A percentile compares a stretch with the other conserved stretches of the same genome.
phyloP scores from a whole-genome alignment of 2,888 invertebrate genomes.

The Polydrusus pterygomalis region DNA sequence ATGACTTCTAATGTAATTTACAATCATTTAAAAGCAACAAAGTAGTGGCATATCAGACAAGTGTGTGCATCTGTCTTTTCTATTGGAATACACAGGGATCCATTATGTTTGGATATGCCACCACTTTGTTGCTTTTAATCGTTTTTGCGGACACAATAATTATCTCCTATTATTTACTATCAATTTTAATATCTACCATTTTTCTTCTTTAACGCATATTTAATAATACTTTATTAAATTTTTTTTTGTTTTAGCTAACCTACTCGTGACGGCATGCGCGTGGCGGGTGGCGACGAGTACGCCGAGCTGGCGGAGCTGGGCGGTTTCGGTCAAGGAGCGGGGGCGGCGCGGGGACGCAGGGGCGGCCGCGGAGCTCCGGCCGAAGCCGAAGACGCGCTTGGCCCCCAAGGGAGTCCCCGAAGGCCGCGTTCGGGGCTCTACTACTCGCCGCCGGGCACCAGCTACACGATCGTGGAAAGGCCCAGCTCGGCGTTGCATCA shows the following conservation, averaged over 20 bases:
- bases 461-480: slow-evolving; percentile 91
- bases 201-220: no score
- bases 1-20: no score
- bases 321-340: slow-evolving; percentile 66
- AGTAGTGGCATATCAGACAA: no score
- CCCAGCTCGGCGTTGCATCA: slow-evolving; percentile 80
- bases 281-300: slow-evolving; percentile 70
- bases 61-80: no score
- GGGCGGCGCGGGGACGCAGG: slow-evolving; percentile 75
- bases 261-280: slow-evolving; percentile 71
- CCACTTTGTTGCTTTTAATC: no score
- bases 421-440: slow-evolving; percentile 80
- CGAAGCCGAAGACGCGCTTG: slow-evolving; percentile 77
- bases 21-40: no score
- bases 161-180: no score
- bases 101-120: no score
- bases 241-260: slow-evolving; percentile 64
- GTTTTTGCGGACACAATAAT: no score
- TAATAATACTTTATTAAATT: background rate
- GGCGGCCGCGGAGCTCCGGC: slow-evolving; percentile 76
- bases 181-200: no score
- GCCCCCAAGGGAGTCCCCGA: slow-evolving; percentile 73
- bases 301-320: slow-evolving; percentile 71
- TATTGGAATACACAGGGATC: no score
- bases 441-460: slow-evolving; percentile 92